Percentiles rank a stretch among this genome's conserved stretches.
These are phyloP conservation scores for Lepidochitona cinerea DNA, from an alignment of 2,888 invertebrate species.

Conservation along the genomic window DNA sequence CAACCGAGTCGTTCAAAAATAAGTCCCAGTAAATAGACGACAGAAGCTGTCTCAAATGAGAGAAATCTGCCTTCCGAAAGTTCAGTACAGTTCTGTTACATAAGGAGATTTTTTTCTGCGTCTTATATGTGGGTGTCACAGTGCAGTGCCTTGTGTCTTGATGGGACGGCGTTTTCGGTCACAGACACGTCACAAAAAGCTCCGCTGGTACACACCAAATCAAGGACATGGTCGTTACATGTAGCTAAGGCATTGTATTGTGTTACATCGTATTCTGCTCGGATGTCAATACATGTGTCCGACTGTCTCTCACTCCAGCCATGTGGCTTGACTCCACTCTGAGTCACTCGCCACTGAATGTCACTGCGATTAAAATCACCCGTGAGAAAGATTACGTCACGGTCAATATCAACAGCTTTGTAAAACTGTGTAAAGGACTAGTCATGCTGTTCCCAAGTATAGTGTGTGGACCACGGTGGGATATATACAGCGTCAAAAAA, in stretches of 20 bases:
- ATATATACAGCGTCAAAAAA: too few relatives aligned
- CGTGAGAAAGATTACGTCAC: not conserved
- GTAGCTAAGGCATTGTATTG: not conserved
- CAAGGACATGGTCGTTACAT: not conserved
- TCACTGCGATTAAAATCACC: not conserved
- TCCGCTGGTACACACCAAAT: not conserved
- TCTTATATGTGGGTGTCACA: not conserved
- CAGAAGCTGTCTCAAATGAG: not conserved
- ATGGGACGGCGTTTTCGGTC: not conserved
- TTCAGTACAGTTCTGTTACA: not conserved
- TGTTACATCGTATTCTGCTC: not conserved
- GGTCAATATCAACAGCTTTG: not conserved
- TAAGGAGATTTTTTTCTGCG: not conserved
- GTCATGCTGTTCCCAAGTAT: too few relatives aligned
- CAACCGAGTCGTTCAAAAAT: not conserved
- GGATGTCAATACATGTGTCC: not conserved
- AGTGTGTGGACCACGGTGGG: too few relatives aligned
- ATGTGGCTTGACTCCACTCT: not conserved
- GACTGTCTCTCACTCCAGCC: not conserved
- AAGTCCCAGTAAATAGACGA: not conserved
- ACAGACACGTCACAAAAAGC: not conserved
- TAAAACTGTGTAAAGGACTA: not conserved
- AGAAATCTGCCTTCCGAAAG: not conserved
- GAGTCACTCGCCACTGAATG: not conserved
- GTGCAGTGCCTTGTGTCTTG: not conserved